Evolutionary conservation across 1,140 invertebrate species (phyloP).

Genomic region (Epicauta chinensis): DNA sequence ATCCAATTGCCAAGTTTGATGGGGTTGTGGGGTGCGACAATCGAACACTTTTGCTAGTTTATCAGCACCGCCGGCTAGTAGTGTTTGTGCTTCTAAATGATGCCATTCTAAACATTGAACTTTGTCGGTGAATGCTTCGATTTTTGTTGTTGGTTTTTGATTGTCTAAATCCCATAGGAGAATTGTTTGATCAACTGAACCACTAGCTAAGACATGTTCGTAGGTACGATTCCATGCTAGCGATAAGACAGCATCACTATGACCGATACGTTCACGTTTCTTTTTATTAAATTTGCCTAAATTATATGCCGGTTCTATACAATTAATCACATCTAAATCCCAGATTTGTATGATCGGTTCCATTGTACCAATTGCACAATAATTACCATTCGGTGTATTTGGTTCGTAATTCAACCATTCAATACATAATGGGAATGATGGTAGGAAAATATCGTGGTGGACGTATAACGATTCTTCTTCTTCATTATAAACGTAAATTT

Average conservation of each 20-base stretch:
- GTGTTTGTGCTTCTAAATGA: conserved; percentile 69
- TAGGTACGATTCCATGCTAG: conserved; percentile 83
- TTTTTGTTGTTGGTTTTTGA: conserved; percentile 62
- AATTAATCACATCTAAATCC: conserved; percentile 91
- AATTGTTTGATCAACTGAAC: conserved; percentile 81
- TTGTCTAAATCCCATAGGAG: conserved; percentile 91
- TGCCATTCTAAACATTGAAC: conserved; percentile 85
- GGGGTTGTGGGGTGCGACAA: conserved; percentile 59
- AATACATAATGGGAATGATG: conserved; percentile 82
- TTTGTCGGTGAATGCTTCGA: conserved; percentile 73
- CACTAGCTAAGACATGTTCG: conserved; percentile 81
- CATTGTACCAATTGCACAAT: conserved; percentile 89
- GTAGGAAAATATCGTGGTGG: conserved; percentile 86
- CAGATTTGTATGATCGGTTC: conserved; percentile 86
- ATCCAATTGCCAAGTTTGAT: conserved; percentile 62
- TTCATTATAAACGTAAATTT: conserved; percentile 90
- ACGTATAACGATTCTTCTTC: conserved; percentile 82
- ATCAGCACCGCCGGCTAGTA: conserved; percentile 66
- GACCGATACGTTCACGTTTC: conserved; percentile 63
- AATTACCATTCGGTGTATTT: conserved; percentile 63
- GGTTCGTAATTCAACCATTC: conserved; percentile 89
- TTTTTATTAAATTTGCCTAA: conserved; percentile 74
- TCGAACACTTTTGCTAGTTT: conserved; percentile 70
- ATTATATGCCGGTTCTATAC: conserved; percentile 76
- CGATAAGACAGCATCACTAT: conserved; percentile 86